These are phyloP conservation scores for Thaumatotibia leucotreta DNA, from an alignment of 1,140 invertebrate genomes.

Conservation along the genomic window DNA sequence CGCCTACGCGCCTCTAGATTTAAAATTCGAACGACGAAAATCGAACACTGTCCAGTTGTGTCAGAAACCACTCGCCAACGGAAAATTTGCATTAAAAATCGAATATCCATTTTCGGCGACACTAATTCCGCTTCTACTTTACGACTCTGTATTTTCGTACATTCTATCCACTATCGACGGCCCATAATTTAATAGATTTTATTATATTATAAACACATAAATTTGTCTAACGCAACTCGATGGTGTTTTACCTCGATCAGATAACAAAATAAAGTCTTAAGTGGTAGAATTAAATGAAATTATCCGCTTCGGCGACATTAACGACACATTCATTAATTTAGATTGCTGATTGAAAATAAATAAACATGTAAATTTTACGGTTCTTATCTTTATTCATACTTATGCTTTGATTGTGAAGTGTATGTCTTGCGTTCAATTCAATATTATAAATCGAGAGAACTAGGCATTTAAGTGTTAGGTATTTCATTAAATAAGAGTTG, in stretches of 20 bases:
- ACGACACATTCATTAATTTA: constrained; percentile 11
- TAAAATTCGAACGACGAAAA: constrained; percentile 58
- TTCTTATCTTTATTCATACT: neutral
- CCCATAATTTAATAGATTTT: constrained; percentile 51
- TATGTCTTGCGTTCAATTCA: neutral
- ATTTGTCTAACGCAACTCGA: constrained; percentile 36
- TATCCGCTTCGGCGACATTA: neutral
- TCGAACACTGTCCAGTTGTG: constrained; percentile 44
- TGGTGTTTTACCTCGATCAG: constrained; percentile 29
- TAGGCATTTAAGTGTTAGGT: no score
- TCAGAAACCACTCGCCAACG: constrained; percentile 33
- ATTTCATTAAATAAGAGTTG: neutral
- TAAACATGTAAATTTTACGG: constrained; percentile 2
- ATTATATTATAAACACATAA: constrained; percentile 46
- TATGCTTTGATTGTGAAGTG: neutral
- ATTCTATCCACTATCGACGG: constrained; percentile 25
- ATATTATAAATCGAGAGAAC: neutral
- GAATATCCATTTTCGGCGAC: constrained; percentile 53
- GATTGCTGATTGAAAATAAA: neutral
- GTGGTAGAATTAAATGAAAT: constrained; percentile 2
- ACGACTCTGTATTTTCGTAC: constrained; percentile 45
- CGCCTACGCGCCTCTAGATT: constrained; percentile 67
- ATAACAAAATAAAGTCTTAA: constrained; percentile 28
- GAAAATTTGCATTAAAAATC: constrained; percentile 60
- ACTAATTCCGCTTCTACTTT: constrained; percentile 56